phyloP scores from a whole-genome alignment of 2,888 invertebrate genomes.

The Ennomos erosarius region DNA sequence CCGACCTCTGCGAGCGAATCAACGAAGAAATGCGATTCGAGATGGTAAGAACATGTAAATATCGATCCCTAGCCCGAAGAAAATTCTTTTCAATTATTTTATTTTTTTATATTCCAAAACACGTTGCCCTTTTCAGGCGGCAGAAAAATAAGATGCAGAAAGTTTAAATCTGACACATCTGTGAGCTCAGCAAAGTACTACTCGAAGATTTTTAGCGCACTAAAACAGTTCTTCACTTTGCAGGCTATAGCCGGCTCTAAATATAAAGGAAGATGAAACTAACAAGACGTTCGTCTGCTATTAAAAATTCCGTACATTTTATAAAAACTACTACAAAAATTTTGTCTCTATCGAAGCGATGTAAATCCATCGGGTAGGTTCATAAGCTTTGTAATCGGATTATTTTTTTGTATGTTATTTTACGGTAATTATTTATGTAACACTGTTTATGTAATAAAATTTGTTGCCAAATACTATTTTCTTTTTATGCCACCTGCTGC shows the following conservation, averaged over 20 bases:
- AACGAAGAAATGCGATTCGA: conserved; percentile 97
- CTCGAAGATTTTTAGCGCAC: conserved; percentile 78
- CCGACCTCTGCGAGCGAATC: conserved; percentile 93
- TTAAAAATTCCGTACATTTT: conserved; percentile 25
- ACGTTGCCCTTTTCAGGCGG: conserved; percentile 76
- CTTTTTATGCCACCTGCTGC: too few species aligned
- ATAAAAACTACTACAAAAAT: conserved; percentile 39
- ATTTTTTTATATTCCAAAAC: conserved; percentile 58
- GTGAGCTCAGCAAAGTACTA: conserved; percentile 76
- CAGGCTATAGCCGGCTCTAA: conserved; percentile 79
- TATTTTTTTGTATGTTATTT: conserved; percentile 70
- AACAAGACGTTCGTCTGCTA: conserved; percentile 9
- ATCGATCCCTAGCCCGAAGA: conserved; percentile 56
- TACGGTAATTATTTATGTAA: conserved; percentile 75
- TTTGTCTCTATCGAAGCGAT: conserved; percentile 42
- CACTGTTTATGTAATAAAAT: conserved; percentile 74
- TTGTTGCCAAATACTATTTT: conserved; percentile 55
- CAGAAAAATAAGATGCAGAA: conserved; percentile 81
- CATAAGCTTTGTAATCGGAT: conserved; percentile 56
- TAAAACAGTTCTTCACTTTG: conserved; percentile 83
- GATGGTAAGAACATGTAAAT: conserved; percentile 88
- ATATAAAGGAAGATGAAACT: conserved; percentile 74
- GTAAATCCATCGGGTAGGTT: conserved; percentile 63
- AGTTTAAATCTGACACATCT: conserved; percentile 77
- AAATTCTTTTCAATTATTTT: conserved; percentile 48